A percentile compares a stretch with the other conserved stretches of the same genome.
Evolutionary conservation across 2,888 invertebrate genomes (phyloP).

Genomic region (Antheraea yamamai): DNA sequence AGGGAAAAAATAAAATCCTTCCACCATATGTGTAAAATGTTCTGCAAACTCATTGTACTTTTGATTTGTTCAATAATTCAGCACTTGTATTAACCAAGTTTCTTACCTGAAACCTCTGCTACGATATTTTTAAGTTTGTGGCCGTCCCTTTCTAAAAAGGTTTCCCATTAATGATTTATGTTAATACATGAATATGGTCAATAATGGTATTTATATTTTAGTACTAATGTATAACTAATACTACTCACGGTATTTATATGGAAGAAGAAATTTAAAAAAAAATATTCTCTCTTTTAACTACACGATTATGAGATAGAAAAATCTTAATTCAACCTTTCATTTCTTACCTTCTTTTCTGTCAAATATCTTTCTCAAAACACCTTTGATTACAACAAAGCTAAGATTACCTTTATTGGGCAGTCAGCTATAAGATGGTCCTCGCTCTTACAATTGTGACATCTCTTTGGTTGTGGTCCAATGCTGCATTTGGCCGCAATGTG

Average conservation of each 20-base stretch:
- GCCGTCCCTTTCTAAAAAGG: not conserved
- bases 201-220: not conserved
- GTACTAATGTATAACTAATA: not conserved
- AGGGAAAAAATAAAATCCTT: too few species aligned
- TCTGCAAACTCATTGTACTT: too few species aligned
- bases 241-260: not conserved
- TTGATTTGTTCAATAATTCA: too few species aligned
- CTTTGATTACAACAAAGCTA: not conserved
- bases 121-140: too few species aligned
- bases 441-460: conserved; percentile 94
- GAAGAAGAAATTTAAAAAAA: not conserved
- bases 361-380: not conserved
- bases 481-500: conserved; percentile 95
- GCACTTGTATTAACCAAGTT: too few species aligned
- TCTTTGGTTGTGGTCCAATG: conserved; percentile 93
- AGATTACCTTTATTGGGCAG: conserved; percentile 85
- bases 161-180: not conserved
- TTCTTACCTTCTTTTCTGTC: not conserved
- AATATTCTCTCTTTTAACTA: not conserved
- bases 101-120: too few species aligned
- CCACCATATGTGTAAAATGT: too few species aligned
- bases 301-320: not conserved
- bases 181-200: not conserved
- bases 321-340: too few species aligned
- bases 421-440: conserved; percentile 94